A percentile compares a stretch with the other conserved stretches of the same genome.
Conservation (phyloP, 2,888 invertebrate species). For the Drymonia ruficornis region DNA sequence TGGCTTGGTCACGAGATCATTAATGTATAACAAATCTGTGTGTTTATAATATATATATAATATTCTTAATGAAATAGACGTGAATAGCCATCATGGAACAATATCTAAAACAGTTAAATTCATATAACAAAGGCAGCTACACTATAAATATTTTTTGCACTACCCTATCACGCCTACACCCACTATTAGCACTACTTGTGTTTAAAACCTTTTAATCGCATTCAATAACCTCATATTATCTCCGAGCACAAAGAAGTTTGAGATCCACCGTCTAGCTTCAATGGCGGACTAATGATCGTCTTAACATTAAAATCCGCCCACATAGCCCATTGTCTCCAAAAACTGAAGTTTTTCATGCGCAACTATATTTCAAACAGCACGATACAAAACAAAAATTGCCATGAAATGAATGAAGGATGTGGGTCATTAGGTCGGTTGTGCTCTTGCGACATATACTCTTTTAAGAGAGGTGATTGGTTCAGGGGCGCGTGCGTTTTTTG, state of each 20-base stretch:
- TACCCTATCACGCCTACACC: conserved; percentile 15
- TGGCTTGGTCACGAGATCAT: too few species aligned
- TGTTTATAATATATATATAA: too few species aligned
- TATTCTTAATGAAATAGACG: too few species aligned
- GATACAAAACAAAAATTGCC: conserved; percentile 58
- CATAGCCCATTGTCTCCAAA: conserved; percentile 76
- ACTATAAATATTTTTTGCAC: background rate
- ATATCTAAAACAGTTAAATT: background rate
- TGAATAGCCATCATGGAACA: background rate
- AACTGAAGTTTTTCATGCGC: conserved; percentile 72
- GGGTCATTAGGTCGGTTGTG: conserved; percentile 67
- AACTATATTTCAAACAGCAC: conserved; percentile 77
- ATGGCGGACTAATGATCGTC: conserved; percentile 78
- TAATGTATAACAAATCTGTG: too few species aligned
- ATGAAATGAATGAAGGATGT: conserved; percentile 72
- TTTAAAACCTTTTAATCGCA: conserved; percentile 34
- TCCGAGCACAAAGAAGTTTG: conserved; percentile 52
- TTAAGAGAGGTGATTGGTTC: conserved; percentile 60
- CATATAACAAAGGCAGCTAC: background rate
- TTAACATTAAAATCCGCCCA: conserved; percentile 81
- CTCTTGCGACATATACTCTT: conserved; percentile 56
- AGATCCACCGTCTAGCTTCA: conserved; percentile 59
- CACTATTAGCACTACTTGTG: conserved; percentile 17
- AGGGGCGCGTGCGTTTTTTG: conserved; percentile 53
- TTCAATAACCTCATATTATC: conserved; percentile 43